Percentiles rank a stretch among this genome's conserved stretches.
phyloP scores from a whole-genome alignment of 2,113 vertebrate genomes.

The Eidolon helvum region DNA sequence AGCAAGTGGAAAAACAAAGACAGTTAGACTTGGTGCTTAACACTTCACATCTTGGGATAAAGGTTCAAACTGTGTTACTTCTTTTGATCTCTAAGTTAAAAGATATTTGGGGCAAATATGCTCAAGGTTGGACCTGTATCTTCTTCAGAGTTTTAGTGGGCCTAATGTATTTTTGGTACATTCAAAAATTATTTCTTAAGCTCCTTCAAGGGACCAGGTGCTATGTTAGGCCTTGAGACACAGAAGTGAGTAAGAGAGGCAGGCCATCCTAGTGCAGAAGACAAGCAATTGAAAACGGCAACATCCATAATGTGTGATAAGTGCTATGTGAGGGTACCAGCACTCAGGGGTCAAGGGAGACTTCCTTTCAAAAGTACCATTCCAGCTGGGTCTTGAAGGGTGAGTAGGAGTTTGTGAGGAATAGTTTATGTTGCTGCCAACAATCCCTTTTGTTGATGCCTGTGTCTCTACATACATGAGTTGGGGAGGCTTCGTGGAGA shows the following conservation, averaged over 20 bases:
- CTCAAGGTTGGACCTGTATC: background rate
- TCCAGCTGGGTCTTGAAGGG: background rate
- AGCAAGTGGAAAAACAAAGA: slow-evolving; percentile 8
- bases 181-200: background rate
- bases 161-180: background rate
- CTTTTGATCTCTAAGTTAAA: background rate
- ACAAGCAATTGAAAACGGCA: background rate
- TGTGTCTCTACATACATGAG: background rate
- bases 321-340: background rate
- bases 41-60: background rate
- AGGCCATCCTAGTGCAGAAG: background rate
- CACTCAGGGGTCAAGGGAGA: background rate
- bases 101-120: background rate
- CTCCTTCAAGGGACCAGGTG: background rate
- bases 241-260: background rate
- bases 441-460: background rate
- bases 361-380: background rate
- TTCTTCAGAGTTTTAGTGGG: background rate
- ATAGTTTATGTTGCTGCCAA: background rate
- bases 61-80: background rate
- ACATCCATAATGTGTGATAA: background rate
- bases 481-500: background rate
- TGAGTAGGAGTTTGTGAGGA: background rate
- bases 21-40: background rate
- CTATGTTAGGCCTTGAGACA: background rate